Evolutionary conservation across 2,888 invertebrate genomes (phyloP), one percentile per base, ranked within the genome.

Genomic region (Xiphydria camelus): DNA sequence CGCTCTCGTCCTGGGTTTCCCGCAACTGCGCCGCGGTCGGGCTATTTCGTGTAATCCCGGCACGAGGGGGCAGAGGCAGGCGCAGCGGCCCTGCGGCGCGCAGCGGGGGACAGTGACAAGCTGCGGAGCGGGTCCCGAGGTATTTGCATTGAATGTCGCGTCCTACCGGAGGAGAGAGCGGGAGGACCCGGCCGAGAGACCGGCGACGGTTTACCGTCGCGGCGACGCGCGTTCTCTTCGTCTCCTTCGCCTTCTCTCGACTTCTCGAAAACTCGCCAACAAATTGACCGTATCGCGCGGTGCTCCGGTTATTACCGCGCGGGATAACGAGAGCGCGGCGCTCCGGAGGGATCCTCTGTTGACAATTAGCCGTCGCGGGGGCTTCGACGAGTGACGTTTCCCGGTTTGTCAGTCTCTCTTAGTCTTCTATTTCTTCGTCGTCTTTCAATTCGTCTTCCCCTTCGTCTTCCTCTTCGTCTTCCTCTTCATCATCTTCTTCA

Each of bases 101-200:
- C 10, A 36, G 29, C 32, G n/a, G 26, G 15, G 31, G 52, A 47
- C 53, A 53, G 52, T 54, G 54, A 54, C 42, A 53, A 54, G 52
- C 42, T 54, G 53, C 45, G 26, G 46, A 45, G 47, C 53, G 42
- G 49, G 52, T 53, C 41, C 45, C 15, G 37, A 46, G 45, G 18
- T 49, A 54, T 54, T 53, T 53, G 52, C 52, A 53, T 54, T 53
- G 49, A 53, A 53, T 53, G 52, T 54, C 29, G 42, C 43, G 17
- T 29, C 15, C 25, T 15, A n/a, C 33, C 33, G 33, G 17, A 17
- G 26, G 10, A 10, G 5, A n/a, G 14, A 9, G 26, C 26, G 26
- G 26, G 12, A 14, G 5, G 5, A 7, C 14, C 10, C 7, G 26
- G 26, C 12, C 12, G 22, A 26, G 14, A 10, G 26, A 12, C 10